These are phyloP conservation scores for Callipepla squamata DNA, from an alignment of 2,113 vertebrate species.

Conservation along the genomic window DNA sequence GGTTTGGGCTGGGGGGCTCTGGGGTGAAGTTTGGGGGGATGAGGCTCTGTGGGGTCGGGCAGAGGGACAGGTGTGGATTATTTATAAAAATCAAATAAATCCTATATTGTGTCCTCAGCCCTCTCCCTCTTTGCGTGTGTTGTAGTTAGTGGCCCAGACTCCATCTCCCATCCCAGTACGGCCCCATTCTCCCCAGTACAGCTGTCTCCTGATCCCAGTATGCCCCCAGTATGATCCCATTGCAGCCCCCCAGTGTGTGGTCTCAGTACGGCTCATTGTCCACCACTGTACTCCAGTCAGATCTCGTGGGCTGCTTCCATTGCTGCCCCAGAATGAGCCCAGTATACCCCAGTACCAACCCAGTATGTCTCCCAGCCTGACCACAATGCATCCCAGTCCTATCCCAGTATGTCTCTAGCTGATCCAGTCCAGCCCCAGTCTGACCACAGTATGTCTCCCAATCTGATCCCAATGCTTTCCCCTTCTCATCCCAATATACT, in stretches of 20 bases:
- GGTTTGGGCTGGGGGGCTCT: no score
- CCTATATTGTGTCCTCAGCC: not conserved
- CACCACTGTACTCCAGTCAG: no score
- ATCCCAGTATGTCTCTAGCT: no score
- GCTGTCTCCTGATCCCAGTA: not conserved
- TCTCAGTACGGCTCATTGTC: not conserved
- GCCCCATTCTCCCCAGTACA: no score
- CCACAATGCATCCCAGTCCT: no score
- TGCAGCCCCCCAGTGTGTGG: not conserved
- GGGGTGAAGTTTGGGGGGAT: no score
- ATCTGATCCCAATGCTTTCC: no score
- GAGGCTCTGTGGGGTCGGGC: no score
- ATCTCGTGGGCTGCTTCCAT: no score
- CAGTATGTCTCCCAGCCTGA: not conserved
- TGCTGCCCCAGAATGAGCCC: no score
- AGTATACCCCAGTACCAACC: no score
- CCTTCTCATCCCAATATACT: not conserved
- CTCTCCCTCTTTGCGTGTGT: not conserved
- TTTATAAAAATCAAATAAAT: constrained; percentile 46
- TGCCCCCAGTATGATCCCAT: not conserved
- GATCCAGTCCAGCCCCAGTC: not conserved
- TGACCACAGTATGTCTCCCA: not conserved
- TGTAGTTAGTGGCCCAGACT: no score
- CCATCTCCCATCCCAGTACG: not conserved
- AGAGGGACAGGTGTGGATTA: not conserved